These are phyloP conservation scores for Otolemur crassicaudatus DNA, from an alignment of 2,797 vertebrate genomes.

Conservation along the genomic window DNA sequence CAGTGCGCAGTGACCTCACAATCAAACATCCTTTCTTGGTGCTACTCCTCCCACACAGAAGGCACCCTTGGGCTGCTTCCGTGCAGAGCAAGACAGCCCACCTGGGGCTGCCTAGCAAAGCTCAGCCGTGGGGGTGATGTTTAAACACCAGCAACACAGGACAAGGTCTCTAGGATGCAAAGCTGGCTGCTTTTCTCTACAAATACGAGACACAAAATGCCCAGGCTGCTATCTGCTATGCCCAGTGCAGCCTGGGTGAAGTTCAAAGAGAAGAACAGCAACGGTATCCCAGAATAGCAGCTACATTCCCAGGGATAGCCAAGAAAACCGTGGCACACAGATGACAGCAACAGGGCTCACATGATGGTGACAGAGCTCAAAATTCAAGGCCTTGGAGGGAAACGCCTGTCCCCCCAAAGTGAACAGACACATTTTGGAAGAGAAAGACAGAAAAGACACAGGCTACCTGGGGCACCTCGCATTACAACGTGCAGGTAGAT, in stretches of 20 bases:
- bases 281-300: neutral
- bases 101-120: neutral
- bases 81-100: accelerated
- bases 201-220: neutral
- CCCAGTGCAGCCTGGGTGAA: neutral
- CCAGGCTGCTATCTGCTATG: neutral
- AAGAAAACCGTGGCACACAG: accelerated
- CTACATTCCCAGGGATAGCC: neutral
- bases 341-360: accelerated
- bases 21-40: neutral
- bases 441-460: neutral
- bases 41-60: neutral
- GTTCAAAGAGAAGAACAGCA: neutral
- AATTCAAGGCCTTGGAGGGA: neutral
- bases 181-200: neutral
- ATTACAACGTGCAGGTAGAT: neutral
- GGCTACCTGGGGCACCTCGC: no score
- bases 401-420: neutral
- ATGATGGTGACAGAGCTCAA: accelerated
- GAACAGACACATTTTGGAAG: neutral
- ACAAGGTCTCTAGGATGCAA: neutral
- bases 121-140: accelerated
- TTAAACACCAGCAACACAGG: neutral
- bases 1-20: neutral
- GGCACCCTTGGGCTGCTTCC: neutral